Conservation (phyloP, 1,140 invertebrate species). For the Cherax quadricarinatus region DNA sequence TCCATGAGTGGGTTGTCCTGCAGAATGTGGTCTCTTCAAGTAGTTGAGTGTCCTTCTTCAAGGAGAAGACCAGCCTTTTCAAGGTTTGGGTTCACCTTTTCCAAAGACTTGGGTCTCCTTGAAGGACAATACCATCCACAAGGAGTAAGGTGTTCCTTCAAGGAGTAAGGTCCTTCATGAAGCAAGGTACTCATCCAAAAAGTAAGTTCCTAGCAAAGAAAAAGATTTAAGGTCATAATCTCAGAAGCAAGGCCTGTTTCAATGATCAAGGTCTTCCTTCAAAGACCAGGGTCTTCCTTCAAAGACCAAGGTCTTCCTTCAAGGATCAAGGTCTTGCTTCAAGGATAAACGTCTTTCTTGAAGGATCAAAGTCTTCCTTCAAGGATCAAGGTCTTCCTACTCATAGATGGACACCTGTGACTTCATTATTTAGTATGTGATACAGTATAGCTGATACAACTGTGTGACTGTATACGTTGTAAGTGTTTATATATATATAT, state of each 20-base stretch:
- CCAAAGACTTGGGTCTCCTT: too few species aligned
- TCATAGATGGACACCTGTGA: neutral
- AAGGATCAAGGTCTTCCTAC: neutral
- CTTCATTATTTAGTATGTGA: neutral
- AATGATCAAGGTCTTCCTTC: too few species aligned
- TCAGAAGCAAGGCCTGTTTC: too few species aligned
- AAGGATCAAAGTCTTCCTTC: neutral
- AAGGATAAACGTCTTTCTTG: neutral
- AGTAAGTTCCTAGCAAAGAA: neutral
- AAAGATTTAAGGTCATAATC: too few species aligned
- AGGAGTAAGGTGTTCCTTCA: too few species aligned
- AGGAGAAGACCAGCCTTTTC: too few species aligned
- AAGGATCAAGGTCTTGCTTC: neutral
- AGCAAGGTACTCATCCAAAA: neutral
- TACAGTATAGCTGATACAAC: neutral
- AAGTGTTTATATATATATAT: slow-evolving; percentile 19
- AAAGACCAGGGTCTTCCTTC: neutral
- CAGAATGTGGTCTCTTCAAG: too few species aligned
- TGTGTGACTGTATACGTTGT: neutral
- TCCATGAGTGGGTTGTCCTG: too few species aligned
- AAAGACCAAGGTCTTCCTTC: neutral
- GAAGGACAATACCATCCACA: too few species aligned
- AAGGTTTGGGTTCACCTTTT: too few species aligned
- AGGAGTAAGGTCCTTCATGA: too few species aligned
- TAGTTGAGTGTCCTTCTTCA: too few species aligned